Evolutionary conservation across 2,113 vertebrate species (phyloP), one percentile per base, ranked within the genome.

Genomic region (Gadus macrocephalus): DNA sequence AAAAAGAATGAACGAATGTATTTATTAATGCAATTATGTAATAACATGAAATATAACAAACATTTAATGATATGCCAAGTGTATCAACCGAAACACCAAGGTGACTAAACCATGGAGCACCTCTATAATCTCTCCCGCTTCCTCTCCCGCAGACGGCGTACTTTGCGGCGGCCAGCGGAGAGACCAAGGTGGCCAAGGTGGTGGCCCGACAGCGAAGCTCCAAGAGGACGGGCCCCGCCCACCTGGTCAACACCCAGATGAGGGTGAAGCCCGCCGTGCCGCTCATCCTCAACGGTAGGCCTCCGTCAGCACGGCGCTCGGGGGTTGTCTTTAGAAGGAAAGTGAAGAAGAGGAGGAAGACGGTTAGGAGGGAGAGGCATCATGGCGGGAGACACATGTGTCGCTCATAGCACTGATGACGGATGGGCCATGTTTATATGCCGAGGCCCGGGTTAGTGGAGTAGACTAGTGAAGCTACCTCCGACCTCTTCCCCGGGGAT

Each of bases 241-340:
- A 93, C 55, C 83, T 97, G 80, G 95, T 98, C 79, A 97, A 97
- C 86, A 97, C 95, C 73, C 94, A 95, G 71, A 96, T 97, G 95
- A 94, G 96, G 85, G 87, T 96, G 66, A 98, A 96, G 85, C 94
- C 91, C 49, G 88, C 90, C 0, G 85, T 91, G 53, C 93, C 93
- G 0, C 88, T 95, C 7, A 86, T 85, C 1, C 89, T 95, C 61
- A 93, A 94, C 77, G 96, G 96, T 98, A 87, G 86, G 79, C 61
- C 15, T 67, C 14, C 22, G 27, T 27, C 15, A 3, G n/a, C 11
- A 0, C n/a, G n/a, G 9, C 58, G 19, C 19, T 58, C 56, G 12
- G 25, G 25, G 25, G 6, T 58, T 17, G 56, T 58, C 56, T 58
- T 58, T 58, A 58, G 15, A 7, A 3, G 3, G 19, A 59, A 17